A percentile compares a stretch with the other conserved stretches of the same genome.
These are phyloP conservation scores for Drosophila erecta DNA, from an alignment of 1,140 invertebrate genomes.

Conservation along the genomic window DNA sequence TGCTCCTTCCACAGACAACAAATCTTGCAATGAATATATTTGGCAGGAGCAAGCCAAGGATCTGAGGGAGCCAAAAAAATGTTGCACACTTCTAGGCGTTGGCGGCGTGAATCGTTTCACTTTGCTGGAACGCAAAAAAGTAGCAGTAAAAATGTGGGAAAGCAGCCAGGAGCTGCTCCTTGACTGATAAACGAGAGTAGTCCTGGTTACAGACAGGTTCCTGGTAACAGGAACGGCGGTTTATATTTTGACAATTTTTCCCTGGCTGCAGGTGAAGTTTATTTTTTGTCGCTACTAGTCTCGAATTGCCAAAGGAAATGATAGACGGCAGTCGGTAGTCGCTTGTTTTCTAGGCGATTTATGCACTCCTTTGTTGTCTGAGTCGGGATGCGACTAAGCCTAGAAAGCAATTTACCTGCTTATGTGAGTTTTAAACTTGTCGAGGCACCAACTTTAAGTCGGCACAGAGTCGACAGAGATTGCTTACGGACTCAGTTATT, in stretches of 20 bases:
- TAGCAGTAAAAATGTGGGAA: not conserved
- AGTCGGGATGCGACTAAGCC: slow-evolving; percentile 51
- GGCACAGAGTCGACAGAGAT: not conserved
- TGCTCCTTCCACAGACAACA: slow-evolving; percentile 53
- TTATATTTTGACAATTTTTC: slow-evolving; percentile 77
- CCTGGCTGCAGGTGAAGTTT: slow-evolving; percentile 45
- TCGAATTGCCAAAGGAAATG: slow-evolving; percentile 73
- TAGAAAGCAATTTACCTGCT: slow-evolving; percentile 56
- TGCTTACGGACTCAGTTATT: slow-evolving; percentile 20
- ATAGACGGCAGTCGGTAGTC: slow-evolving; percentile 75
- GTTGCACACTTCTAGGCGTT: slow-evolving; percentile 71
- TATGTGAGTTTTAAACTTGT: slow-evolving; percentile 41
- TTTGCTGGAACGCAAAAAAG: slow-evolving; percentile 25
- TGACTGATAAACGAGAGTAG: slow-evolving; percentile 72
- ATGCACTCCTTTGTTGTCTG: slow-evolving; percentile 77
- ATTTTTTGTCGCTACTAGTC: slow-evolving; percentile 21
- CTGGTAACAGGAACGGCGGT: slow-evolving; percentile 34
- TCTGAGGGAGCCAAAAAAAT: slow-evolving; percentile 20
- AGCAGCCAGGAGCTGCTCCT: slow-evolving; percentile 27
- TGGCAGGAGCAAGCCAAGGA: slow-evolving; percentile 44
- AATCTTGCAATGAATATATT: slow-evolving; percentile 81
- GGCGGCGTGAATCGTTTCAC: slow-evolving; percentile 71
- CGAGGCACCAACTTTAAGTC: not conserved
- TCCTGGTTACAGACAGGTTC: slow-evolving; percentile 41
- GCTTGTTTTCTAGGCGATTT: slow-evolving; percentile 79